phyloP scores from a whole-genome alignment of 2,888 invertebrate genomes.

The Zygaena filipendulae region DNA sequence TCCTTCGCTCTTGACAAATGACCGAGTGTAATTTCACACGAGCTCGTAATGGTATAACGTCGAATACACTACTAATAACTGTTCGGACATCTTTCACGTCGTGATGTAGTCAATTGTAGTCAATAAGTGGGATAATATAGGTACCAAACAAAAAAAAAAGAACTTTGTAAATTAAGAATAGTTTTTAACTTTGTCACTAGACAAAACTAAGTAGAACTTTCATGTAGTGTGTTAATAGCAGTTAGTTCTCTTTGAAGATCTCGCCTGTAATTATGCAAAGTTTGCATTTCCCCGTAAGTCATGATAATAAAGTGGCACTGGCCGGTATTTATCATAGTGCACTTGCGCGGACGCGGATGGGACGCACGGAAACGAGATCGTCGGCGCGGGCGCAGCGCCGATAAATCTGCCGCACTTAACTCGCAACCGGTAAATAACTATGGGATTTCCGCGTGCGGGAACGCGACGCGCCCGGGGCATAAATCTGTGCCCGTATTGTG shows the following conservation, averaged over 20 bases:
- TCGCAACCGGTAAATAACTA: slow-evolving; percentile 69
- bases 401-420: slow-evolving; percentile 68
- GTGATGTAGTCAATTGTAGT: too few relatives aligned
- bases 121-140: too few relatives aligned
- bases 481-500: slow-evolving; percentile 67
- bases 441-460: slow-evolving; percentile 68
- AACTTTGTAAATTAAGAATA: too few relatives aligned
- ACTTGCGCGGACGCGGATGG: slow-evolving; percentile 26
- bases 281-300: too few relatives aligned
- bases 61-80: too few relatives aligned
- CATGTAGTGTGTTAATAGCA: too few relatives aligned
- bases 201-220: too few relatives aligned
- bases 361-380: slow-evolving; percentile 59
- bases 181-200: too few relatives aligned
- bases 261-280: too few relatives aligned
- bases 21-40: slow-evolving; percentile 39
- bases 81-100: too few relatives aligned
- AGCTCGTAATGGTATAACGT: not conserved
- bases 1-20: slow-evolving; percentile 57
- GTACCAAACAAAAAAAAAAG: too few relatives aligned
- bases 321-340: slow-evolving; percentile 26
- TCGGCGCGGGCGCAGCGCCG: slow-evolving; percentile 45
- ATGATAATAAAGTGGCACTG: not conserved
- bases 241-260: too few relatives aligned
- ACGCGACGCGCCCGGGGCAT: slow-evolving; percentile 60